phyloP scores from a whole-genome alignment of 2,888 invertebrate genomes.

The Sympetrum striolatum region DNA sequence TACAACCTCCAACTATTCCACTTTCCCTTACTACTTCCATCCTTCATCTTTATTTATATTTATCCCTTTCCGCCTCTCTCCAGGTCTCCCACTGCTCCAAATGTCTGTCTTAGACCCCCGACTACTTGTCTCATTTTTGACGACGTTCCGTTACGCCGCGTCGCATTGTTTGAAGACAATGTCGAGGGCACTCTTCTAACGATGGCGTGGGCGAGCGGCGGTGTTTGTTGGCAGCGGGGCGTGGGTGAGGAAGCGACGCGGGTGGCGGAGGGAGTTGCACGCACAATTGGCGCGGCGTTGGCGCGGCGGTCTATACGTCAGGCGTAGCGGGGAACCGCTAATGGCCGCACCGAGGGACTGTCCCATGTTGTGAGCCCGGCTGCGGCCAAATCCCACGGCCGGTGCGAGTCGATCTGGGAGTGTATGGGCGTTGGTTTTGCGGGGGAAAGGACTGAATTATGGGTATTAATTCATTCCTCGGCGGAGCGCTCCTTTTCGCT shows the following conservation, averaged over 20 bases:
- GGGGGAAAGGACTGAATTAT: not conserved
- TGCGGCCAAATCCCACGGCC: constrained; percentile 26
- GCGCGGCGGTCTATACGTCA: not conserved
- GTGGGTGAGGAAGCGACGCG: not conserved
- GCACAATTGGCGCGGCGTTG: not conserved
- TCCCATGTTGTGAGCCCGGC: not conserved
- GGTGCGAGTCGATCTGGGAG: constrained; percentile 16
- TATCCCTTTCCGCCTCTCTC: not conserved
- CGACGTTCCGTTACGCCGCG: not conserved
- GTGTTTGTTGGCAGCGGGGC: not conserved
- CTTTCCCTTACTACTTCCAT: no score
- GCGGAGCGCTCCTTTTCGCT: no score
- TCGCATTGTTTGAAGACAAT: not conserved
- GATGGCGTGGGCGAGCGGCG: not conserved
- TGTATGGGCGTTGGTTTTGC: not conserved
- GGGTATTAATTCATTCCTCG: not conserved
- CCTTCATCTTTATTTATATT: no score
- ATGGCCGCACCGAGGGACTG: not conserved
- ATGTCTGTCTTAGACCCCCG: not conserved
- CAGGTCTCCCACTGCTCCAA: not conserved
- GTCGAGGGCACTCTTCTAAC: not conserved
- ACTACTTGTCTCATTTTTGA: not conserved
- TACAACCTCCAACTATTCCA: no score
- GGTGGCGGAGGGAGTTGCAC: not conserved
- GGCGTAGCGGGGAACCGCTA: not conserved